Conservation (phyloP, 2,888 invertebrate genomes). For the Heliconius ismenius region DNA sequence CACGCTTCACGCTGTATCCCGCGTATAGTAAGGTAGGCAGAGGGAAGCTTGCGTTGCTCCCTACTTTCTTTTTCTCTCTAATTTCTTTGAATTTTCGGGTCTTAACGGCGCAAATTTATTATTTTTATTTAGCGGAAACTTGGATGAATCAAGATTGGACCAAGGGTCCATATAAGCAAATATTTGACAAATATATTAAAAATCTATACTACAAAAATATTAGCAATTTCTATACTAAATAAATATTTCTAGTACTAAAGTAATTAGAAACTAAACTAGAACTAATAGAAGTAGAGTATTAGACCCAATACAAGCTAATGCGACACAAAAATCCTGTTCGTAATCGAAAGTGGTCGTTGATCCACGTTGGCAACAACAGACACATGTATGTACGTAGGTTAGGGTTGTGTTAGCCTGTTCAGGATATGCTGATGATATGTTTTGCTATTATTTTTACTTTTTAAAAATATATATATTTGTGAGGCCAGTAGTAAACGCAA, state of each 20-base stretch:
- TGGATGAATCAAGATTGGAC: too few species aligned
- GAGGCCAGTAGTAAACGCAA: background rate
- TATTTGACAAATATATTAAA: too few species aligned
- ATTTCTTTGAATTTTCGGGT: too few species aligned
- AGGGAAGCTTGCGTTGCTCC: too few species aligned
- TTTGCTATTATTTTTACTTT: background rate
- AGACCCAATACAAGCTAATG: slow-evolving; percentile 30
- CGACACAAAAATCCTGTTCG: slow-evolving; percentile 33
- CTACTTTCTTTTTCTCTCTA: too few species aligned
- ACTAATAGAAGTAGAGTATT: slow-evolving; percentile 11
- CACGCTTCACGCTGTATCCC: background rate
- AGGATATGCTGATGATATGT: background rate
- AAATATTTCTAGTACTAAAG: background rate
- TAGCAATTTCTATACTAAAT: background rate
- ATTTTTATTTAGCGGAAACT: too few species aligned
- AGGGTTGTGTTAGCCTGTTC: background rate
- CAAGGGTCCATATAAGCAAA: too few species aligned
- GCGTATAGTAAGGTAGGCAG: too few species aligned
- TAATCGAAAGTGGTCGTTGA: slow-evolving; percentile 38
- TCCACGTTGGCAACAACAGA: slow-evolving; percentile 34
- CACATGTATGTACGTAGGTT: slow-evolving; percentile 22
- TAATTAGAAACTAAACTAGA: slow-evolving; percentile 12
- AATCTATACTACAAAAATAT: too few species aligned
- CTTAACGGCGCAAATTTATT: too few species aligned
- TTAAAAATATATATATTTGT: background rate